A percentile compares a stretch with the other conserved stretches of the same genome.
Evolutionary conservation across 2,888 invertebrate species (phyloP).

Genomic region (Papilio gigon): DNA sequence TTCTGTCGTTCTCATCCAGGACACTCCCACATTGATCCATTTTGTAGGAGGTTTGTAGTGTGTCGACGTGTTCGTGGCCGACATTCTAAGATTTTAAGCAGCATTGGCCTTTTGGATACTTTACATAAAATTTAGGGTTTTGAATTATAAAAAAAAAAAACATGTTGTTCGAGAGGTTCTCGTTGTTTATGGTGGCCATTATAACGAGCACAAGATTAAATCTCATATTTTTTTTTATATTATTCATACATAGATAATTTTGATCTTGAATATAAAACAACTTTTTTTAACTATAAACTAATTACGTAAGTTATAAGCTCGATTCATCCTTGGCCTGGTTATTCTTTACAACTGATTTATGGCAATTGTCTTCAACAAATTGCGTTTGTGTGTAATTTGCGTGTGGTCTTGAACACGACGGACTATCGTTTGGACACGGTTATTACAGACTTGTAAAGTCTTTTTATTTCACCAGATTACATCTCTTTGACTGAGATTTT

Average conservation of each 20-base stretch:
- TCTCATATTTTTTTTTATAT: neutral
- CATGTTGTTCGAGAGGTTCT: too few species aligned
- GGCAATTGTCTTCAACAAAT: slow-evolving; percentile 45
- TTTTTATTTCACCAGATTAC: too few species aligned
- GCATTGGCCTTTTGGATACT: too few species aligned
- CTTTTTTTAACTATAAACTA: neutral
- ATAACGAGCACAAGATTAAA: neutral
- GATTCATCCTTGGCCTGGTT: slow-evolving; percentile 45
- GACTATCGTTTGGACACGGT: slow-evolving; percentile 4
- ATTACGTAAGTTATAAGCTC: neutral
- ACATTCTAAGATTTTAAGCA: too few species aligned
- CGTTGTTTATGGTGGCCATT: too few species aligned
- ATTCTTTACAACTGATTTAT: slow-evolving; percentile 41
- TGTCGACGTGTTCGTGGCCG: too few species aligned
- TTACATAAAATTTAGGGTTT: neutral
- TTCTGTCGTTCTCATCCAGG: too few species aligned
- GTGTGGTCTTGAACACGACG: slow-evolving; percentile 9
- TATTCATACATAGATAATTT: neutral
- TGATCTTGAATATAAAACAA: slow-evolving; percentile 17
- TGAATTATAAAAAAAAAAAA: slow-evolving; percentile 15
- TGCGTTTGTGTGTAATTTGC: slow-evolving; percentile 44
- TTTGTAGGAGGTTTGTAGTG: too few species aligned
- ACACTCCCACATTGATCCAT: too few species aligned
- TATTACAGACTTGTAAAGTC: neutral
- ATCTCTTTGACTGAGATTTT: too few species aligned